Base-by-base conservation (phyloP, 2,113 vertebrate genomes). In the Burhinus oedicnemus region DNA sequence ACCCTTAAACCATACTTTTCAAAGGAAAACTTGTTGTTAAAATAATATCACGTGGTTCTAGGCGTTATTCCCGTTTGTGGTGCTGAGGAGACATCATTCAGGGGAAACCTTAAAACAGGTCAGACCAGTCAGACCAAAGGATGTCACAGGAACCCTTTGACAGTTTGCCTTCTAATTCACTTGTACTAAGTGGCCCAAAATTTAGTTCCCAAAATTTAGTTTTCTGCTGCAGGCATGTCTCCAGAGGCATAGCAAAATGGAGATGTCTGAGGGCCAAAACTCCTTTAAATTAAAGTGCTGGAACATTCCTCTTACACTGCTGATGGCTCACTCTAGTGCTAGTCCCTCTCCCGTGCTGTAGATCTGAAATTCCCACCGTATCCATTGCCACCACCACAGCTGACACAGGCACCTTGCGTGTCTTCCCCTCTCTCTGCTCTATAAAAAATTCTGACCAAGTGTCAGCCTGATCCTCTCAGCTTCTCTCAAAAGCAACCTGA, bases 81-180 rank as follows among this genome's bases (percentile, higher is more conserved):
- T 0, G 0, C 8, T 21, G 54, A 74, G 16, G 49, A 78, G 16
- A 64, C 16, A 30, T 8, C 3, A 1, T 36, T 74, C 34, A n/a
- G 30, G 19, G 9, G n/a, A 72, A 89, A 36, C 20, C 3, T 83
- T 64, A 29, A 57, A 68, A 38, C 3, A 42, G 12, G 20, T 57
- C 10, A 64, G 40, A 47, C 15, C 34, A 47, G 12, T n/a, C 29
- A 81, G 49, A 57, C 12, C 27, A 66, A 76, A 49, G 23, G 19
- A 38, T 44, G 23, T 4, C 64, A 45, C 5, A 23, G 21, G 3
- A 58, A 25, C 12, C 9, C 6, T 68, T 12, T 58, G 8, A 23
- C 20, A 12, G 7, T 44, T 76, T 58, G 7, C 10, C 69, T 87
- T 83, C 52, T 68, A 2, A 13, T 70, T 84, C 58, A 27, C 9